phyloP scores from a whole-genome alignment of 1,140 invertebrate species.

The Hylyphantes graminicola region DNA sequence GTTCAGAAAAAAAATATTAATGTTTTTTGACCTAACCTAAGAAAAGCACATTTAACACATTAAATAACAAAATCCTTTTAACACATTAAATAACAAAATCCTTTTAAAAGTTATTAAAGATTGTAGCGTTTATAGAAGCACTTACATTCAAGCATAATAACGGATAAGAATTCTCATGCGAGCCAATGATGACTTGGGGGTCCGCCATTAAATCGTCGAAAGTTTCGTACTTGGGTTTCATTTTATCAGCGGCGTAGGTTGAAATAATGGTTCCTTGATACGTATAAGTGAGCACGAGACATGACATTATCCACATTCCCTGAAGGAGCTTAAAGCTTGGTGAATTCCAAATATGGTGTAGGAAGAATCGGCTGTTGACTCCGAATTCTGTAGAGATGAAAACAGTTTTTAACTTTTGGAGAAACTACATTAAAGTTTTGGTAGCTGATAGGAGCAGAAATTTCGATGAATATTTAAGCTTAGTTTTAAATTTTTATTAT shows the following conservation, averaged over 20 bases:
- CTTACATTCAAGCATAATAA: neutral
- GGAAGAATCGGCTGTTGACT: neutral
- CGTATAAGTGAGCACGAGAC: neutral
- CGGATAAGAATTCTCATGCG: conserved; percentile 6
- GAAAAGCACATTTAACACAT: no score
- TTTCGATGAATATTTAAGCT: neutral
- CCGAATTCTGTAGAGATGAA: conserved; percentile 6
- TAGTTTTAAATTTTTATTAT: neutral
- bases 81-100: neutral
- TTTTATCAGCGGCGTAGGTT: neutral
- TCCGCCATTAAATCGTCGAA: neutral
- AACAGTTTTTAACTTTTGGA: neutral
- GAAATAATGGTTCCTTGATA: conserved; percentile 25
- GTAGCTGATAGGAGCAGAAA: neutral
- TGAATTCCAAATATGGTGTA: neutral
- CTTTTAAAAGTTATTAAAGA: neutral
- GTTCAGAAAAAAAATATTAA: neutral
- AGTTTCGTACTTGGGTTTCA: neutral
- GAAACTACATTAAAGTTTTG: neutral
- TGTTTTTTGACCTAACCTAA: neutral
- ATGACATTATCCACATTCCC: neutral
- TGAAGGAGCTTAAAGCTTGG: neutral
- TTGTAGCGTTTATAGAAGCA: neutral
- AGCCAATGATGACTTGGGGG: neutral
- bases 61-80: neutral